phyloP scores from a whole-genome alignment of 2,888 invertebrate genomes.

The Drosophila glabriapex region DNA sequence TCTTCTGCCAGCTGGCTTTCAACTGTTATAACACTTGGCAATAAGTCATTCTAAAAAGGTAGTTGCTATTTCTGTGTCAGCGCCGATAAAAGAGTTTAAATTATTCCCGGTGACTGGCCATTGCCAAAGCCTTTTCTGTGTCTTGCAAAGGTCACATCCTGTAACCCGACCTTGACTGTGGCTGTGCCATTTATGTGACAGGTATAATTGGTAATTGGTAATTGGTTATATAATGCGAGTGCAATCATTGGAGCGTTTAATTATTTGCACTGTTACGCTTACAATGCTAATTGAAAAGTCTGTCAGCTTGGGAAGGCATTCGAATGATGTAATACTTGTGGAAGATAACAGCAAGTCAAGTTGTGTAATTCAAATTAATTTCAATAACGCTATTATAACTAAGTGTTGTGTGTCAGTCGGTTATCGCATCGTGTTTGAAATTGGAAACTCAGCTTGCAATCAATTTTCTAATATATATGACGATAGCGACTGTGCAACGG shows the following conservation, averaged over 20 bases:
- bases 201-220: slow-evolving; percentile 10
- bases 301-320: slow-evolving; percentile 4
- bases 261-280: not conserved
- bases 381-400: not conserved
- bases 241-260: slow-evolving; percentile 3
- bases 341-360: not conserved
- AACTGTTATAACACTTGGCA: not conserved
- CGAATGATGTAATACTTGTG: not conserved
- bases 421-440: not conserved
- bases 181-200: not conserved
- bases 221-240: slow-evolving; percentile 13
- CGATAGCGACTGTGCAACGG: slow-evolving; percentile 3
- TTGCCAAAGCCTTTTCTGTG: not conserved
- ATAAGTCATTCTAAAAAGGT: not conserved
- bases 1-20: not conserved
- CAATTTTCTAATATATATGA: slow-evolving; percentile 33
- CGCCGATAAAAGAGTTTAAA: not conserved
- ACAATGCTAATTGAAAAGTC: slow-evolving; percentile 18
- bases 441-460: slow-evolving; percentile 14
- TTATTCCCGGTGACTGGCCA: not conserved
- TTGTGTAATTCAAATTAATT: not conserved
- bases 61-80: not conserved
- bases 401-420: not conserved
- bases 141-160: not conserved
- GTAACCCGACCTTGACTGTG: not conserved